These are phyloP conservation scores for Homalodisca vitripennis DNA, from an alignment of 1,140 invertebrate species.

Conservation along the genomic window DNA sequence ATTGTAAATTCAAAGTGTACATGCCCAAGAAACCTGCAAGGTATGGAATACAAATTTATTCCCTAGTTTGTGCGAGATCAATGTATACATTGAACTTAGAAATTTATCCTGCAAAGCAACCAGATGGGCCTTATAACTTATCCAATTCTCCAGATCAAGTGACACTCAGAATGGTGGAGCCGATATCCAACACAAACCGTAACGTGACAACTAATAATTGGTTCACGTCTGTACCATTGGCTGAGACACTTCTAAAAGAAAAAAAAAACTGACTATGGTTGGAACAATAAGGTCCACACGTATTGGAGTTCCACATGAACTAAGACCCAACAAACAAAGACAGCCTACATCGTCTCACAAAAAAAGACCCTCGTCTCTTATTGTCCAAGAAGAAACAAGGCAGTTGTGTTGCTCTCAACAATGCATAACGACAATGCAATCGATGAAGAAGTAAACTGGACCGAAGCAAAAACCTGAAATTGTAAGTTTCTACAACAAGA, in stretches of 20 bases:
- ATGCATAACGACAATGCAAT: constrained; percentile 33
- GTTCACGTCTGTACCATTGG: constrained; percentile 42
- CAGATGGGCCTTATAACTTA: constrained; percentile 42
- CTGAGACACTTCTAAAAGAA: constrained; percentile 35
- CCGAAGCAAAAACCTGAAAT: constrained; percentile 43
- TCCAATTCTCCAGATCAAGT: constrained; percentile 43
- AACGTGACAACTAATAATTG: constrained; percentile 46
- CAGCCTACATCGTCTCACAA: constrained; percentile 30
- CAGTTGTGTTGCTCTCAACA: constrained; percentile 33
- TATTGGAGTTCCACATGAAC: constrained; percentile 33
- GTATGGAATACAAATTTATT: constrained; percentile 15
- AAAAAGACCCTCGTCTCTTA: constrained; percentile 38
- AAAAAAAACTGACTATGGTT: constrained; percentile 40
- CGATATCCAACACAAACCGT: constrained; percentile 43
- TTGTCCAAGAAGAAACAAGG: constrained; percentile 36
- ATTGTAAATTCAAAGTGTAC: constrained; percentile 44
- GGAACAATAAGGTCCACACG: constrained; percentile 43
- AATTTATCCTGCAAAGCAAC: constrained; percentile 40
- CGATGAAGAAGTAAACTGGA: constrained; percentile 31
- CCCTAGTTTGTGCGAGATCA: constrained; percentile 24
- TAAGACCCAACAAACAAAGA: constrained; percentile 31
- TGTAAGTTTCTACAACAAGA: constrained; percentile 44
- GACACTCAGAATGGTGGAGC: constrained; percentile 44
- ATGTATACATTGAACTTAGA: constrained; percentile 29
- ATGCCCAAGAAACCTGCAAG: constrained; percentile 39